Evolutionary conservation across 2,888 invertebrate genomes (phyloP).

Genomic region (Octodonta nipae): DNA sequence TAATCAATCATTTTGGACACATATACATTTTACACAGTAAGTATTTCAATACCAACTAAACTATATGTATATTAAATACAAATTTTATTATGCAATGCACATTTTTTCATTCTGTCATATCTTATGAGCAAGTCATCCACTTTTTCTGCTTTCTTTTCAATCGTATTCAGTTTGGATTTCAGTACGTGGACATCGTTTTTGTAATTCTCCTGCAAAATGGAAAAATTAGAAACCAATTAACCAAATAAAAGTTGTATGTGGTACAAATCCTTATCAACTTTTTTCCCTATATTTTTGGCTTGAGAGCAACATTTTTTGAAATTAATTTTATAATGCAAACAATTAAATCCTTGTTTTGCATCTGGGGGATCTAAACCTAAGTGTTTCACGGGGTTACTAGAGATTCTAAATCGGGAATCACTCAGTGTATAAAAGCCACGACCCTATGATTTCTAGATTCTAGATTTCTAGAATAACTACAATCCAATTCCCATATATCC

Average conservation of each 20-base stretch:
- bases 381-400: no score
- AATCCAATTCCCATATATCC: no score
- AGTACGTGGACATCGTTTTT: constrained; percentile 23
- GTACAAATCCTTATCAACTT: not conserved
- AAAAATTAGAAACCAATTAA: constrained; percentile 2
- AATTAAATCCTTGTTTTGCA: no score
- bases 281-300: no score
- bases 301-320: no score
- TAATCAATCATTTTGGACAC: no score
- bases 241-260: constrained; percentile 1
- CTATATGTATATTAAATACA: constrained; percentile 16
- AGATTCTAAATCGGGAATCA: no score
- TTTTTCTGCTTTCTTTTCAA: constrained; percentile 24
- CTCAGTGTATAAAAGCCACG: no score
- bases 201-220: constrained; percentile 22
- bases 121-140: constrained; percentile 21
- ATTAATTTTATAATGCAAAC: no score
- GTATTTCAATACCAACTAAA: constrained; percentile 3
- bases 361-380: no score
- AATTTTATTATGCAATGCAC: constrained; percentile 18
- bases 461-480: no score
- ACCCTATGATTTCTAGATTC: no score
- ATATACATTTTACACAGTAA: not conserved
- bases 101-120: constrained; percentile 18
- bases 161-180: constrained; percentile 20